A percentile compares a stretch with the other conserved stretches of the same genome.
Conservation (phyloP, 2,888 invertebrate genomes). For the Eupithecia subfuscata region DNA sequence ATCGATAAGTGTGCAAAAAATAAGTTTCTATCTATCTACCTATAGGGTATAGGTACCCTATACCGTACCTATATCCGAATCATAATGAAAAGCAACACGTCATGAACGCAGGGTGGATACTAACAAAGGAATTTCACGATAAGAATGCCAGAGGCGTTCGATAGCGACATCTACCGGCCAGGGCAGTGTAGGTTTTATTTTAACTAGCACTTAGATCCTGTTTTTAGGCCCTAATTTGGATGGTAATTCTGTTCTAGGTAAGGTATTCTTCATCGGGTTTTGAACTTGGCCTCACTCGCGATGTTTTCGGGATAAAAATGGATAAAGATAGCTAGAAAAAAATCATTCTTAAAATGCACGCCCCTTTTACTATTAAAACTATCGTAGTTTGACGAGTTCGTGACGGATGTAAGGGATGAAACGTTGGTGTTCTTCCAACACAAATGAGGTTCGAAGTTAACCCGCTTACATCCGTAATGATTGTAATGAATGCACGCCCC, state of each 20-base stretch:
- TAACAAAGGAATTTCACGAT: slow-evolving; percentile 3
- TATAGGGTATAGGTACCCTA: background rate
- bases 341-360: too few relatives aligned
- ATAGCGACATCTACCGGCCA: slow-evolving; percentile 2
- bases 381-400: too few relatives aligned
- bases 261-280: background rate
- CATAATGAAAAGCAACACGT: slow-evolving; percentile 2
- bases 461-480: too few relatives aligned
- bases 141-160: slow-evolving; percentile 2
- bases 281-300: background rate
- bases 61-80: background rate
- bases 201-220: background rate
- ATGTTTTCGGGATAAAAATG: background rate
- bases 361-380: too few relatives aligned
- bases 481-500: too few relatives aligned
- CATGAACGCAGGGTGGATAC: background rate
- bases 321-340: too few relatives aligned
- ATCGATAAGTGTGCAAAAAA: too few relatives aligned
- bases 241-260: background rate
- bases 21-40: too few relatives aligned
- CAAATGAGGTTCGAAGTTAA: too few relatives aligned
- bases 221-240: background rate
- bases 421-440: too few relatives aligned
- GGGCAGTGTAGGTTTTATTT: background rate
- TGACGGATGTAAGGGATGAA: too few relatives aligned